Percentiles rank a stretch among this genome's conserved stretches.
phyloP scores from a whole-genome alignment of 2,113 vertebrate species.

The Chunga burmeisteri region DNA sequence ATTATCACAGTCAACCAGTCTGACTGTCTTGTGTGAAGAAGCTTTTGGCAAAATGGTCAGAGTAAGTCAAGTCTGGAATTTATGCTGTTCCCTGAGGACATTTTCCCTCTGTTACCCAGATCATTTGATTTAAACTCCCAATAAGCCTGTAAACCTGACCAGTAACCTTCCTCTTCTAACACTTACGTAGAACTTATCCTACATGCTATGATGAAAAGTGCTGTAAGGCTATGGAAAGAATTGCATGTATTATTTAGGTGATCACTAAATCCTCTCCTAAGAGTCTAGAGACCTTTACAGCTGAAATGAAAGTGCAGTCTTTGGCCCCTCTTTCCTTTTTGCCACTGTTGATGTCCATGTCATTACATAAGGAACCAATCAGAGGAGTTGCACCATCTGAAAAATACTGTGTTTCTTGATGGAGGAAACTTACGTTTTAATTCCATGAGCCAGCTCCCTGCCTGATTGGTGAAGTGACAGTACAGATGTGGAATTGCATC shows the following conservation, averaged over 20 bases:
- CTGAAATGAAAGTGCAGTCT: neutral
- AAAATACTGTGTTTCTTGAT: neutral
- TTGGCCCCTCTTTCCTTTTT: neutral
- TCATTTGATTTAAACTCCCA: neutral
- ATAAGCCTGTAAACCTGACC: neutral
- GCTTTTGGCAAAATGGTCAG: neutral
- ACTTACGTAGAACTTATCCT: accelerated
- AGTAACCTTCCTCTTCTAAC: neutral
- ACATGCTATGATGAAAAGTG: neutral
- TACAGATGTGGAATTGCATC: neutral
- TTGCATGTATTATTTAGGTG: neutral
- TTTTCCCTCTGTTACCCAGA: neutral
- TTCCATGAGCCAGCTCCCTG: neutral
- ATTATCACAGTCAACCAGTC: neutral
- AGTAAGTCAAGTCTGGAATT: neutral
- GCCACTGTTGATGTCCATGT: too few species aligned
- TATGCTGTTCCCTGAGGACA: neutral
- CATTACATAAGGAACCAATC: accelerated
- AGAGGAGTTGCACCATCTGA: neutral
- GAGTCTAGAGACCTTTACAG: neutral
- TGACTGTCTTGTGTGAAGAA: neutral
- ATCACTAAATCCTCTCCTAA: neutral
- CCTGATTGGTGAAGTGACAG: too few species aligned
- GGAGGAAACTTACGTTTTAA: neutral
- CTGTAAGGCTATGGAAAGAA: neutral